Evolutionary conservation across 2,888 invertebrate species (phyloP), one percentile per base, ranked within the genome.

Genomic region (Scaptodrosophila latifasciaeformis): DNA sequence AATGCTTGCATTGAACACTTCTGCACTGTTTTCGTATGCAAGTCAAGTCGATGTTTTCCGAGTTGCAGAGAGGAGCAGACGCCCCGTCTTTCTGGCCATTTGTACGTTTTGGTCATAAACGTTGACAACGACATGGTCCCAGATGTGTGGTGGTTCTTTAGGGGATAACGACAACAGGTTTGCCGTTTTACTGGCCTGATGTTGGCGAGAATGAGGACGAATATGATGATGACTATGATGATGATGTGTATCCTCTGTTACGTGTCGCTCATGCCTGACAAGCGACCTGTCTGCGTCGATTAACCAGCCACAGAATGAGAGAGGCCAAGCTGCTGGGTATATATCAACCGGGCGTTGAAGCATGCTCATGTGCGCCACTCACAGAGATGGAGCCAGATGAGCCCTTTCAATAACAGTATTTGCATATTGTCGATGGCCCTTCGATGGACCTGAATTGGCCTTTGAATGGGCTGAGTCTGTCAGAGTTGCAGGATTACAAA

Each of bases 391-490:
- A 10, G n/a, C 34, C 13, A 6, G 40, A 43, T 31, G 58, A 45
- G 19, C 42, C 54, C 54, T 66, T 74, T 74, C 70, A 74, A 72
- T 71, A 72, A 72, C 56, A 52, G 30, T 51, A 70, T 72, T 72
- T 70, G 77, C 77, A 72, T 77, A 74, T 62, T 66, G 66, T 45
- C 55, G 53, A 44, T 34, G 39, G 18, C 49, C 37, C 59, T 54
- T 44, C 49, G 49, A 42, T 6, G n/a, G 66, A 58, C 35, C 24
- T 5, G 24, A 2, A 34, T 1, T 34, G 34, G 13, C 12, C 49
- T 35, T 55, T 49, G 10, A 18, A 2, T 34, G 31, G 18, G 24
- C 21, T 27, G 15, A 30, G 54, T 15, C 3, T 0, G 18, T 1
- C 19, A 9, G 45, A 47, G 47, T 55, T 51, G 55, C 43, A 51